Conservation (phyloP, 2,113 vertebrate species). For the Urocolius indicus region DNA sequence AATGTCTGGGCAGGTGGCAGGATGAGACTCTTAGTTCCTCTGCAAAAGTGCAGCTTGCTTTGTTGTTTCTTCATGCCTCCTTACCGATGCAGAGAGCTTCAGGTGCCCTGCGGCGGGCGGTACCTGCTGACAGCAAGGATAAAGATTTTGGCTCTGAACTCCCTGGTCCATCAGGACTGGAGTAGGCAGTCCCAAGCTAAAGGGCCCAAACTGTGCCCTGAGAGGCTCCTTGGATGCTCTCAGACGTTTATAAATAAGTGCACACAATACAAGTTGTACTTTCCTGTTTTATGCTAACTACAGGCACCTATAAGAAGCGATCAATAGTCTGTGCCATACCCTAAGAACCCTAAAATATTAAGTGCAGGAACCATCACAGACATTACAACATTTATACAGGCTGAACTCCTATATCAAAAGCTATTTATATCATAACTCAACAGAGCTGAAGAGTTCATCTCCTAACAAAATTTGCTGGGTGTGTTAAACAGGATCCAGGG, state of each 20-base stretch:
- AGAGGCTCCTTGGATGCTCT: not conserved
- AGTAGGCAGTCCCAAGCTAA: accelerated
- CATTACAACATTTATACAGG: not conserved
- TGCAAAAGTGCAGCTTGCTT: not conserved
- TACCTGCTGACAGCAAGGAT: not conserved
- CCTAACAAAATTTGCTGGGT: not conserved
- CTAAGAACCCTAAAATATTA: constrained; percentile 57
- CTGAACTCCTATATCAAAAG: constrained; percentile 12
- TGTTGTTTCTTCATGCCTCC: not conserved
- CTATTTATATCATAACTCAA: constrained; percentile 49
- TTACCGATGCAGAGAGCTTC: not conserved
- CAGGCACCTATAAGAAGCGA: constrained; percentile 18
- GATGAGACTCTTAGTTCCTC: not conserved
- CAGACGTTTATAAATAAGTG: not conserved
- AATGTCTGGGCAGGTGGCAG: not conserved
- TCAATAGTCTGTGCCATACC: constrained; percentile 59
- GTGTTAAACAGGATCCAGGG: not conserved
- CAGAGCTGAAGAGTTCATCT: not conserved
- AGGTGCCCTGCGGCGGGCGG: accelerated
- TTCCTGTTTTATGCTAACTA: constrained; percentile 39
- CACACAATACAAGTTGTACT: not conserved
- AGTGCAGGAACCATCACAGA: constrained; percentile 62
- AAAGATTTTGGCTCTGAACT: not conserved
- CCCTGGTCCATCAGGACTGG: not conserved
- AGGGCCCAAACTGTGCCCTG: not conserved